phyloP scores from a whole-genome alignment of 2,888 invertebrate genomes.

The Pinctada fucata region DNA sequence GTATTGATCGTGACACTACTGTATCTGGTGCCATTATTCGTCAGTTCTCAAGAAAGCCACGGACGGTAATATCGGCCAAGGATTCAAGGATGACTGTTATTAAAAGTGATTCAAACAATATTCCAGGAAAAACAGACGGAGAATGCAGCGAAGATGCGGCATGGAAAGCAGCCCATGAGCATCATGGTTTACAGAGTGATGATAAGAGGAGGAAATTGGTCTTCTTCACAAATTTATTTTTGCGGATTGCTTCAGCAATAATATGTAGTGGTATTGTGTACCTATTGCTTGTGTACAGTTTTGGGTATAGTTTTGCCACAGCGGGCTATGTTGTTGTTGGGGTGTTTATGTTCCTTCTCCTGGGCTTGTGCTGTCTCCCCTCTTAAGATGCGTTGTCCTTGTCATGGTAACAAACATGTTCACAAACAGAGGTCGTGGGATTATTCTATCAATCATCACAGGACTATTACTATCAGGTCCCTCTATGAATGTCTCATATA shows the following conservation, averaged over 20 bases:
- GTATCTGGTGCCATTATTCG: neutral
- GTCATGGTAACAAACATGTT: constrained; percentile 51
- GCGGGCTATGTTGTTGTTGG: constrained; percentile 43
- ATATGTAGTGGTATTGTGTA: constrained; percentile 43
- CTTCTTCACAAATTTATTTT: neutral
- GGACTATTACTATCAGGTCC: constrained; percentile 48
- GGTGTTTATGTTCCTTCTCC: constrained; percentile 41
- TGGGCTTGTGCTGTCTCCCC: constrained; percentile 45
- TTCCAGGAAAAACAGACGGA: neutral
- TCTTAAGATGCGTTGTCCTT: constrained; percentile 47
- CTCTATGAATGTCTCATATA: constrained; percentile 50
- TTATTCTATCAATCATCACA: constrained; percentile 52
- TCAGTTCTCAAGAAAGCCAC: neutral
- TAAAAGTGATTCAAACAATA: neutral
- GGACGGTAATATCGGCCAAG: neutral
- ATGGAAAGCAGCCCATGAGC: neutral
- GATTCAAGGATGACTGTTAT: neutral
- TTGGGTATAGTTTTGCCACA: constrained; percentile 39
- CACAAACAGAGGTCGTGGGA: constrained; percentile 50
- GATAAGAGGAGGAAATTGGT: constrained; percentile 35
- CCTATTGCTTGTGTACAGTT: constrained; percentile 40
- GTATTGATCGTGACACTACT: constrained; percentile 23
- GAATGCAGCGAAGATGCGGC: neutral
- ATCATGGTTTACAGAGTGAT: neutral
- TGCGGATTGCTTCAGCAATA: constrained; percentile 41